phyloP scores from a whole-genome alignment of 2,797 vertebrate genomes.

The Pangasius larnaudii region DNA sequence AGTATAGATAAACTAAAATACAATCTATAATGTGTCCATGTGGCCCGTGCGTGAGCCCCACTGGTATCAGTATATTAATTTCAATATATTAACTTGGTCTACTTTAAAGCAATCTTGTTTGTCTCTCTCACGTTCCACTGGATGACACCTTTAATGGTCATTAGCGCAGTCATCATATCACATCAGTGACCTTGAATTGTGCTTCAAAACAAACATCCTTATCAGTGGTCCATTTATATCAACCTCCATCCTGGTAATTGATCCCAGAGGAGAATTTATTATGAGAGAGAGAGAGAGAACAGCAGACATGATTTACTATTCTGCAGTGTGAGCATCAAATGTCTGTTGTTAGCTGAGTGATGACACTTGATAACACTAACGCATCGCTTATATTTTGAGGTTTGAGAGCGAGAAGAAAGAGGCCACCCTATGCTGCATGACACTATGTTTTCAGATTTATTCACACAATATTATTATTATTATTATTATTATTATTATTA shows the following conservation, averaged over 20 bases:
- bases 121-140: constrained; percentile 56
- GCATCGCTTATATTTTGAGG: constrained; percentile 26
- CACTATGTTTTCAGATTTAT: constrained; percentile 11
- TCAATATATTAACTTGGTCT: constrained; percentile 7
- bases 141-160: constrained; percentile 57
- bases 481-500: background rate
- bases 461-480: background rate
- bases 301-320: constrained; percentile 43
- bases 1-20: background rate
- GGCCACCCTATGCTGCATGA: background rate
- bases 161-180: constrained; percentile 67
- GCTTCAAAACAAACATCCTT: constrained; percentile 41
- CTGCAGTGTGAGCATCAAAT: constrained; percentile 43
- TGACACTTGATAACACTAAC: background rate
- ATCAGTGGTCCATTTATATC: constrained; percentile 52
- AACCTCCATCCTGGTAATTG: constrained; percentile 55
- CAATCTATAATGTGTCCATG: background rate
- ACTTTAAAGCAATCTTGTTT: constrained; percentile 68
- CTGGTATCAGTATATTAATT: background rate
- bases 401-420: background rate
- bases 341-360: constrained; percentile 46
- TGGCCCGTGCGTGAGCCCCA: background rate
- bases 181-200: constrained; percentile 62
- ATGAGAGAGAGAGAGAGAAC: constrained; percentile 39
- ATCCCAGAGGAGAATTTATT: constrained; percentile 53